Evolutionary conservation across 1,140 invertebrate species (phyloP).

Genomic region (Idris sp.): DNA sequence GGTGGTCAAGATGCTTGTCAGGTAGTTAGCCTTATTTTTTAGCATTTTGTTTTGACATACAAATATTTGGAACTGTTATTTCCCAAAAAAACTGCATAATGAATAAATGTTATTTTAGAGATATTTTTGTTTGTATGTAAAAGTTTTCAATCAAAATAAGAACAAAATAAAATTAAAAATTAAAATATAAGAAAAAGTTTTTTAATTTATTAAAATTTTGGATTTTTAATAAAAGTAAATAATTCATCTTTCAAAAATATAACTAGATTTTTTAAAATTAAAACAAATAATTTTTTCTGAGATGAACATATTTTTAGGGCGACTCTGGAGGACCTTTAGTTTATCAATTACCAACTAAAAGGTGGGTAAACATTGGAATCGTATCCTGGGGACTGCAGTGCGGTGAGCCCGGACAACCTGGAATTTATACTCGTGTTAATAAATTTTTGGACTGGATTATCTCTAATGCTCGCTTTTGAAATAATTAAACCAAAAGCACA

Average conservation of each 20-base stretch:
- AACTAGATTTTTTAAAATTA: neutral
- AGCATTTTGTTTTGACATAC: neutral
- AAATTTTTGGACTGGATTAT: constrained; percentile 87
- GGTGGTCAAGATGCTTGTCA: constrained; percentile 89
- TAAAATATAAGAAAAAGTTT: too few species aligned
- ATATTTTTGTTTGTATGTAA: too few species aligned
- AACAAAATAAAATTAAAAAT: too few species aligned
- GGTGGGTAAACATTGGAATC: constrained; percentile 88
- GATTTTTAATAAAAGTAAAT: too few species aligned
- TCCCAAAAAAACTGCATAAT: too few species aligned
- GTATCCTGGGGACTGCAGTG: constrained; percentile 89
- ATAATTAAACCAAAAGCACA: too few species aligned
- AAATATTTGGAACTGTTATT: neutral
- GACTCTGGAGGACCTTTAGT: constrained; percentile 91
- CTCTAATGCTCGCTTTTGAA: constrained; percentile 80
- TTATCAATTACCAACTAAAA: constrained; percentile 82
- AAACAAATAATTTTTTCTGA: neutral
- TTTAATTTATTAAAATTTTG: too few species aligned
- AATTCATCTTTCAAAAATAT: neutral
- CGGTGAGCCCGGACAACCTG: constrained; percentile 83
- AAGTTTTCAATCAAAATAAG: too few species aligned
- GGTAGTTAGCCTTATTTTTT: constrained; percentile 74
- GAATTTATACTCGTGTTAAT: constrained; percentile 85
- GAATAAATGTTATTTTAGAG: too few species aligned
- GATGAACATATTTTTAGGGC: constrained; percentile 79